A percentile compares a stretch with the other conserved stretches of the same genome.
These are phyloP conservation scores for Haliclona indistincta DNA, from an alignment of 37 sponge, comb jelly and placozoan genomes.

Conservation along the genomic window DNA sequence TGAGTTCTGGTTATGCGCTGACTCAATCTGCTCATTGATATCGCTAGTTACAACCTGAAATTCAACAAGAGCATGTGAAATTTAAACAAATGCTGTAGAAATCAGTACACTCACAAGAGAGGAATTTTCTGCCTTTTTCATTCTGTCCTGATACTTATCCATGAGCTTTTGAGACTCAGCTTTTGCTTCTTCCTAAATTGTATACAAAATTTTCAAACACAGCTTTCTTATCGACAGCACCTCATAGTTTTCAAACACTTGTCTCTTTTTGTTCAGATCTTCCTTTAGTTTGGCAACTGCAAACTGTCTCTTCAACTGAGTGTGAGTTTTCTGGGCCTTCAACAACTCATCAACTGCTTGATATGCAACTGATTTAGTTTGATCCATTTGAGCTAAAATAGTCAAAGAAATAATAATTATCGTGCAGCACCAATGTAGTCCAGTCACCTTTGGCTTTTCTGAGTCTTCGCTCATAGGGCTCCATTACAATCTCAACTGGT, in stretches of 20 bases:
- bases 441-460: conserved; percentile 68
- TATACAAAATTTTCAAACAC: background rate
- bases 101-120: conserved; percentile 25
- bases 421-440: background rate
- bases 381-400: conserved; percentile 40
- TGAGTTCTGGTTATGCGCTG: conserved; percentile 46
- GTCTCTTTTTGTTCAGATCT: conserved; percentile 20
- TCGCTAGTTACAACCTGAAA: conserved; percentile 30
- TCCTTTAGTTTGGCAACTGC: conserved; percentile 43
- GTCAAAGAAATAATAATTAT: background rate
- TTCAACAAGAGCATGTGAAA: background rate
- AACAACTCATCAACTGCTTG: conserved; percentile 60
- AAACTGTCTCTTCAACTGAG: conserved; percentile 61
- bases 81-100: background rate
- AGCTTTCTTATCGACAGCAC: background rate
- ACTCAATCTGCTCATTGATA: conserved; percentile 39
- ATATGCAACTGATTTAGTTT: conserved; percentile 33
- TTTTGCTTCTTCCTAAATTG: conserved; percentile 21
- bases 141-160: conserved; percentile 17
- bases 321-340: conserved; percentile 56
- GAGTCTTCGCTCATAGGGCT: conserved; percentile 55
- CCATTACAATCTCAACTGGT: conserved; percentile 38
- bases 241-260: conserved; percentile 13
- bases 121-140: conserved; percentile 24
- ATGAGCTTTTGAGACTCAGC: conserved; percentile 30